phyloP scores from a whole-genome alignment of 2,888 invertebrate genomes.

The Nemotelus pantherinus region DNA sequence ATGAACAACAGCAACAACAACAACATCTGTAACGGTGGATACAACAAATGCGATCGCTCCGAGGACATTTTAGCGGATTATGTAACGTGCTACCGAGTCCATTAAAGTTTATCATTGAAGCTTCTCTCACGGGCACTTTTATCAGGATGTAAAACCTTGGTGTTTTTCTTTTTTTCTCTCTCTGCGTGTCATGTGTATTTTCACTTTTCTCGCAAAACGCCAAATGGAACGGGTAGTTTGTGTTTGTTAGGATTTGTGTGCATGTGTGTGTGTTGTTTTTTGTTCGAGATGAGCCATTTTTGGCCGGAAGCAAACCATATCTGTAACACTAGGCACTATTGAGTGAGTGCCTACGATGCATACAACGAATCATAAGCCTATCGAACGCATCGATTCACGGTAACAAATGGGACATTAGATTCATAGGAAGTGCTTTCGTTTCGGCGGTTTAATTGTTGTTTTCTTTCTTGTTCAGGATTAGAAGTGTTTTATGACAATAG shows the following conservation, averaged over 20 bases:
- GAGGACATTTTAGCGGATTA: constrained; percentile 41
- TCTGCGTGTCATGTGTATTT: constrained; percentile 9
- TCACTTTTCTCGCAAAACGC: not conserved
- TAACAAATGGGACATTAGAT: constrained; percentile 21
- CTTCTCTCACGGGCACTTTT: constrained; percentile 40
- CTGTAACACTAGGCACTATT: no score
- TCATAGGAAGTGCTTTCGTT: not conserved
- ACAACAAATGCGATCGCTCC: constrained; percentile 18
- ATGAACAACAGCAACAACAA: constrained; percentile 19
- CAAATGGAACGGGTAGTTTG: not conserved
- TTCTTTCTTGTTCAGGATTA: constrained; percentile 1
- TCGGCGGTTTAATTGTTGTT: constrained; percentile 19
- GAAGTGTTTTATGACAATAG: not conserved
- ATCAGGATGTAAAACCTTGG: constrained; percentile 30
- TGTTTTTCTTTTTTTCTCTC: not conserved
- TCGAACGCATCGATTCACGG: not conserved
- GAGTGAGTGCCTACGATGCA: constrained; percentile 13
- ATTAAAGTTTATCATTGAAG: constrained; percentile 44
- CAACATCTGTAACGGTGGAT: not conserved
- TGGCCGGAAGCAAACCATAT: no score
- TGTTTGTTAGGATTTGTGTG: not conserved
- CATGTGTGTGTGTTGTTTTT: constrained; percentile 1
- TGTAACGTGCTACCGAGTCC: constrained; percentile 30
- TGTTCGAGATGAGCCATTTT: no score
- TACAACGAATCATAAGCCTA: not conserved